A percentile compares a stretch with the other conserved stretches of the same genome.
Evolutionary conservation across 2,797 vertebrate genomes (phyloP).

Genomic region (Hemitrygon akajei): DNA sequence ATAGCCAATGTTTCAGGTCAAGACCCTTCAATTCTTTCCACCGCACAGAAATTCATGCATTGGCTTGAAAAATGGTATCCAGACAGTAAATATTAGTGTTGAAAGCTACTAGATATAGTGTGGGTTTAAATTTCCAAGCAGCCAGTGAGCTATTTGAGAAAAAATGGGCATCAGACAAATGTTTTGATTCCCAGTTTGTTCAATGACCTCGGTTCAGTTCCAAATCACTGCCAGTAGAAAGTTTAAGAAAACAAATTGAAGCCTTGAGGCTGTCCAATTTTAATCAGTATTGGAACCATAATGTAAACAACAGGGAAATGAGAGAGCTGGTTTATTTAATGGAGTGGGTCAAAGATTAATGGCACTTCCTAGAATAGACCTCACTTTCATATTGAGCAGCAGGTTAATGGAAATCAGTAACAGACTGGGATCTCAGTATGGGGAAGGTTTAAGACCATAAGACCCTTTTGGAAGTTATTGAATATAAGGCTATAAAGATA

Average conservation of each 20-base stretch:
- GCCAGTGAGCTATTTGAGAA: neutral
- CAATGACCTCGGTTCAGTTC: conserved; percentile 1
- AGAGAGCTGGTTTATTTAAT: conserved; percentile 14
- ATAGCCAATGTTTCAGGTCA: no score
- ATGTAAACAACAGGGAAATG: neutral
- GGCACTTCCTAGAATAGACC: conserved; percentile 31
- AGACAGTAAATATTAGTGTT: neutral
- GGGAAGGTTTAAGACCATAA: neutral
- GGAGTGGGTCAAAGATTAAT: conserved; percentile 23
- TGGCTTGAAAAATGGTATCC: neutral
- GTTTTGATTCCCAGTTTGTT: conserved; percentile 16
- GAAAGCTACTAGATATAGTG: conserved; percentile 25
- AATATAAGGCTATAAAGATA: no score
- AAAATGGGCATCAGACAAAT: conserved; percentile 7
- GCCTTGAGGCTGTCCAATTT: conserved; percentile 7
- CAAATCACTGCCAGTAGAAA: neutral
- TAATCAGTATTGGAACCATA: conserved; percentile 22
- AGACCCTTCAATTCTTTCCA: neutral
- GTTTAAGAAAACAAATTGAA: conserved; percentile 26
- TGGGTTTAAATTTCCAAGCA: conserved; percentile 17
- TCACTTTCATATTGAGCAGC: neutral
- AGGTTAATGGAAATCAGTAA: neutral
- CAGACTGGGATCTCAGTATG: neutral
- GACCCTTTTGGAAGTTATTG: no score
- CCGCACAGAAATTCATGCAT: neutral